A percentile compares a stretch with the other conserved stretches of the same genome.
Conservation (phyloP, 2,888 invertebrate genomes). For the Apamea monoglypha region DNA sequence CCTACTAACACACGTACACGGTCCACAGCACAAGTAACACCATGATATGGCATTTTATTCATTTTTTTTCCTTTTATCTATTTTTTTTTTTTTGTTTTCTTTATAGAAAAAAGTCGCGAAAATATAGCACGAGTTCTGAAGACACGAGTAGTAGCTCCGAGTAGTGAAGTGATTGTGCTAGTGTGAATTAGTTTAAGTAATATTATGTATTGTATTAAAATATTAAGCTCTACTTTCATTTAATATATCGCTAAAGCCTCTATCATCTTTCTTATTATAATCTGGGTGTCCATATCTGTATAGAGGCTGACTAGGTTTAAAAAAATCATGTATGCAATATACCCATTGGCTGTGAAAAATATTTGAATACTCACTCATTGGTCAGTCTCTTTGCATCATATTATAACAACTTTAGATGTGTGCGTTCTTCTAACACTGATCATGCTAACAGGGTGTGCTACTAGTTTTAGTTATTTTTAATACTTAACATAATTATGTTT, state of each 20-base stretch:
- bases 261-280: conserved; percentile 60
- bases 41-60: conserved; percentile 72
- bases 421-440: conserved; percentile 69
- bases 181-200: conserved; percentile 77
- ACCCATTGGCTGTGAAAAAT: conserved; percentile 63
- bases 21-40: conserved; percentile 42
- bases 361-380: conserved; percentile 53
- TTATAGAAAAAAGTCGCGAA: conserved; percentile 90
- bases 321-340: conserved; percentile 31
- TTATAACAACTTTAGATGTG: conserved; percentile 63
- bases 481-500: conserved; percentile 8
- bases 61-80: conserved; percentile 73
- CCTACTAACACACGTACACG: conserved; percentile 31
- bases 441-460: conserved; percentile 84
- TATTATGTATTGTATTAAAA: conserved; percentile 75
- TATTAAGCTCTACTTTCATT: conserved; percentile 68
- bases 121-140: conserved; percentile 88
- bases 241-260: conserved; percentile 69
- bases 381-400: conserved; percentile 53
- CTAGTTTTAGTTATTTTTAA: conserved; percentile 57
- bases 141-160: conserved; percentile 87
- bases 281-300: conserved; percentile 52
- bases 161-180: conserved; percentile 83
- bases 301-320: conserved; percentile 60
- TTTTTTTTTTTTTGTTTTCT: conserved; percentile 81